These are phyloP conservation scores for Luehdorfia chinensis DNA, from an alignment of 1,140 invertebrate genomes.

Conservation along the genomic window DNA sequence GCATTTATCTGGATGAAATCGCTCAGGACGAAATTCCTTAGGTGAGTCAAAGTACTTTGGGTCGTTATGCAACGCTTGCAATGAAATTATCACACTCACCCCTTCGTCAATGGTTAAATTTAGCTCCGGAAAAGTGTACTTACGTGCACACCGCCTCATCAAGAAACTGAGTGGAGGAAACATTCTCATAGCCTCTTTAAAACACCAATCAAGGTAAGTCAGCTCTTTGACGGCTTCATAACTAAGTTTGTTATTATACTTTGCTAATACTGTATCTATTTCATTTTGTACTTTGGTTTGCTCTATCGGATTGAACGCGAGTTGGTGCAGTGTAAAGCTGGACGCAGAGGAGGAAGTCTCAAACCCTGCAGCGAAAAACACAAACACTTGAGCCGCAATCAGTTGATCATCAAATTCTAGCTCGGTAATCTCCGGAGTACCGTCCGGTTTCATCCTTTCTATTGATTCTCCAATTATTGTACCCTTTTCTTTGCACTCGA, in stretches of 20 bases:
- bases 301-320: conserved; percentile 77
- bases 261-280: conserved; percentile 72
- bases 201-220: conserved; percentile 61
- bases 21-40: conserved; percentile 76
- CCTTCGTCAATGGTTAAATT: conserved; percentile 57
- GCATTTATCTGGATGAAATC: conserved; percentile 66
- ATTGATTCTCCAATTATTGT: conserved; percentile 3
- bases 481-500: conserved; percentile 26
- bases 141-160: conserved; percentile 49
- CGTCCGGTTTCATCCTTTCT: not conserved
- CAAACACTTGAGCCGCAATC: conserved; percentile 75
- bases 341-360: conserved; percentile 80
- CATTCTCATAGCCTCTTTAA: conserved; percentile 74
- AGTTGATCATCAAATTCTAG: conserved; percentile 32
- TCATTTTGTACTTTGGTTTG: conserved; percentile 79
- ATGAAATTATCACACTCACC: conserved; percentile 50
- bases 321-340: conserved; percentile 73
- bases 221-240: conserved; percentile 73
- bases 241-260: conserved; percentile 50
- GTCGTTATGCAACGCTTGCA: conserved; percentile 77
- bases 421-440: conserved; percentile 25
- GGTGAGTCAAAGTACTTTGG: conserved; percentile 76
- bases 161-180: conserved; percentile 60
- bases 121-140: conserved; percentile 67
- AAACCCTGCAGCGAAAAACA: conserved; percentile 79